A percentile compares a stretch with the other conserved stretches of the same genome.
These are phyloP conservation scores for Labia minor DNA, from an alignment of 2,888 invertebrate genomes.

Conservation along the genomic window DNA sequence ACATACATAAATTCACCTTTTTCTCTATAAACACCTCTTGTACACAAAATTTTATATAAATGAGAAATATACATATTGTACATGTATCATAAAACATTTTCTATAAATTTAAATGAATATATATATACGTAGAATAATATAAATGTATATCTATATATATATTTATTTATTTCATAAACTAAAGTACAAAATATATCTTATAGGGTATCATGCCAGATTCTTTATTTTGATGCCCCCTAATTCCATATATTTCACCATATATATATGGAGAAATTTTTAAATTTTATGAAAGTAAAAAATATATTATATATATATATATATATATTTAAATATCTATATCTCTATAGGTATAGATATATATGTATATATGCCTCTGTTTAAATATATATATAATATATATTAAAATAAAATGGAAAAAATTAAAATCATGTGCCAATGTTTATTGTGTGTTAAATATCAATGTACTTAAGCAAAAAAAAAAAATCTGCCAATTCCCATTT, in stretches of 20 bases:
- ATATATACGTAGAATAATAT: not conserved
- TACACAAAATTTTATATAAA: no score
- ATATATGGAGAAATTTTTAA: not conserved
- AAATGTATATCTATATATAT: not conserved
- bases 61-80: not conserved
- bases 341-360: no score
- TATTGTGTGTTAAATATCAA: constrained; percentile 1
- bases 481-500: not conserved
- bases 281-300: constrained; percentile 13
- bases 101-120: not conserved
- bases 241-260: not conserved
- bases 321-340: no score
- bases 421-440: constrained; percentile 13
- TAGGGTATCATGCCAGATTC: not conserved
- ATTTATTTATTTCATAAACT: not conserved
- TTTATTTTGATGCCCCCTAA: not conserved
- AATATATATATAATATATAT: no score
- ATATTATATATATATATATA: not conserved
- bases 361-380: no score
- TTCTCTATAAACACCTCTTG: no score
- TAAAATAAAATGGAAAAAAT: not conserved
- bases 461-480: not conserved
- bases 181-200: constrained; percentile 3
- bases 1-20: not conserved
- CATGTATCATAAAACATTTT: not conserved